Evolutionary conservation across 2,113 vertebrate species (phyloP).

Genomic region (Martes martes): DNA sequence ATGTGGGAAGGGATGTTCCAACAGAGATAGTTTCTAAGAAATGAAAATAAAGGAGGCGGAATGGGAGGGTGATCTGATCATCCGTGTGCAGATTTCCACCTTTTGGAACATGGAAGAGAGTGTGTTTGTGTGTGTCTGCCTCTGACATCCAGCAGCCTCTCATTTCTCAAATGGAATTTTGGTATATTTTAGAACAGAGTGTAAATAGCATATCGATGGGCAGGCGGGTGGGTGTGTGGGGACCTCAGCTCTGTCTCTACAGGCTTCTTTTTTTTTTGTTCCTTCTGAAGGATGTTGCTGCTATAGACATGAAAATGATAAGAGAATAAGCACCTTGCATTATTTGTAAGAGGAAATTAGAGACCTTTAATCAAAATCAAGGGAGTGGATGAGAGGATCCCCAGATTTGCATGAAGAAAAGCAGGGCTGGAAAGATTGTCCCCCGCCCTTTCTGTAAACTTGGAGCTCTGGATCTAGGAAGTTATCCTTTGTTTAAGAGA

Average conservation of each 20-base stretch:
- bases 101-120: not conserved
- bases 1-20: conserved; percentile 14
- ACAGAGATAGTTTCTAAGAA: conserved; percentile 35
- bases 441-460: not conserved
- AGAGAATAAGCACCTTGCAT: not conserved
- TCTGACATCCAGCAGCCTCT: not conserved
- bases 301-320: not conserved
- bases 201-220: not conserved
- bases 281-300: not conserved
- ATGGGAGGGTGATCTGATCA: not conserved
- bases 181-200: not conserved
- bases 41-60: conserved; percentile 38
- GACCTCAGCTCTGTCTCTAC: not conserved
- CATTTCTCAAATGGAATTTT: not conserved
- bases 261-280: not conserved
- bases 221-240: not conserved
- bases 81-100: not conserved
- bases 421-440: not conserved
- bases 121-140: not conserved
- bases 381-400: not conserved
- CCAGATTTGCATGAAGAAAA: not conserved
- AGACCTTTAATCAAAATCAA: not conserved
- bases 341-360: not conserved
- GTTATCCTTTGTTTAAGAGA: conserved; percentile 5
- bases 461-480: conserved; percentile 25